Evolutionary conservation across 35 echinoderm and acorn worm genomes (phyloP).

Genomic region (Patiria miniata): DNA sequence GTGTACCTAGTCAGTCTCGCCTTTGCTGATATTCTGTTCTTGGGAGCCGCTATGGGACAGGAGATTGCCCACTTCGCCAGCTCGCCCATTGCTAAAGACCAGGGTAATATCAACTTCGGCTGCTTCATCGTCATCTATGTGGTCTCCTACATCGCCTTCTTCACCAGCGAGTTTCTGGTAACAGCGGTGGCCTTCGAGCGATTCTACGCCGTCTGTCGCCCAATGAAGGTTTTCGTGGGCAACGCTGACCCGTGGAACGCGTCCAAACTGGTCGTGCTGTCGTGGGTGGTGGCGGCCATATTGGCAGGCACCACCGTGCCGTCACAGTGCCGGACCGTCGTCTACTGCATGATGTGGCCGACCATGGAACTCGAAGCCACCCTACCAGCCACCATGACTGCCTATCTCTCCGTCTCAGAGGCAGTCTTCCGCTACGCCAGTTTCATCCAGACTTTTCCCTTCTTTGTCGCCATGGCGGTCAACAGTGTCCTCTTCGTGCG

Average conservation of each 20-base stretch:
- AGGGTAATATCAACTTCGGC: slow-evolving; percentile 12
- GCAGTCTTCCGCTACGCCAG: slow-evolving; percentile 15
- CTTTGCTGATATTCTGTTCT: slow-evolving; percentile 72
- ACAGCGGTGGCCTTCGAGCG: slow-evolving; percentile 73
- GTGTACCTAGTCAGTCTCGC: slow-evolving; percentile 74
- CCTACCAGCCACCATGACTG: background rate
- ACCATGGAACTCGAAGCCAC: slow-evolving; percentile 9
- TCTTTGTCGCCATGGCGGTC: slow-evolving; percentile 69
- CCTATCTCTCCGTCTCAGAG: background rate
- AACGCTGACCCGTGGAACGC: slow-evolving; percentile 62
- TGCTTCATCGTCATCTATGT: slow-evolving; percentile 52
- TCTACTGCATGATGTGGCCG: slow-evolving; percentile 60
- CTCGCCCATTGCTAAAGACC: slow-evolving; percentile 44
- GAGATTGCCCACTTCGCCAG: slow-evolving; percentile 54
- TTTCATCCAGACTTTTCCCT: slow-evolving; percentile 67
- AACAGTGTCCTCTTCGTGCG: slow-evolving; percentile 73
- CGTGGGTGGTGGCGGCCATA: slow-evolving; percentile 50
- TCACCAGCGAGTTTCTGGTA: slow-evolving; percentile 74
- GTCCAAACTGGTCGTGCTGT: slow-evolving; percentile 37
- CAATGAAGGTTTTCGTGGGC: slow-evolving; percentile 69
- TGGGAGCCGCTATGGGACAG: slow-evolving; percentile 53
- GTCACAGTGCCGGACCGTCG: background rate
- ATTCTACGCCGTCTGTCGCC: slow-evolving; percentile 78
- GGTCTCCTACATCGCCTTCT: slow-evolving; percentile 53
- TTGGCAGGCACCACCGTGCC: slow-evolving; percentile 63